These are phyloP conservation scores for Ecdyonurus torrentis DNA, from an alignment of 2,888 invertebrate species.

Conservation along the genomic window DNA sequence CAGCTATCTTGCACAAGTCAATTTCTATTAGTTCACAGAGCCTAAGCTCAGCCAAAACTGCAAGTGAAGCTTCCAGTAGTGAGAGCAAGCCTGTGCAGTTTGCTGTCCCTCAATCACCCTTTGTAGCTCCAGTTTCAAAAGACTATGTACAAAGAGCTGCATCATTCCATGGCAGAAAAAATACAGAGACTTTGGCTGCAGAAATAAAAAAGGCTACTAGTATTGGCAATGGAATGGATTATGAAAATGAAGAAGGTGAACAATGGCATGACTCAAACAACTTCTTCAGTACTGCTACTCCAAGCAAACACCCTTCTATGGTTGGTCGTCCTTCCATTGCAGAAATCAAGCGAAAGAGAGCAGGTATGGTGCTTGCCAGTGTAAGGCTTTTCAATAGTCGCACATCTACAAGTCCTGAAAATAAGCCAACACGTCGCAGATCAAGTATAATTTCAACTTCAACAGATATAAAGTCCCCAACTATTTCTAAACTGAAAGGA, in stretches of 20 bases:
- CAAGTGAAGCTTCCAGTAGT: background rate
- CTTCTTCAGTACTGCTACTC: constrained; percentile 26
- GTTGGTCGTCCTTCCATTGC: constrained; percentile 53
- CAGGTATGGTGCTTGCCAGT: constrained; percentile 64
- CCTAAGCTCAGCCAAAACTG: background rate
- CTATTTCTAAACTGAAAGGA: background rate
- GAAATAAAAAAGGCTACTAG: constrained; percentile 10
- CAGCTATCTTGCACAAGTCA: constrained; percentile 7
- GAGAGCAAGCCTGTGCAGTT: background rate
- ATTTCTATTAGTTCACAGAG: background rate
- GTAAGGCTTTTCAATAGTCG: constrained; percentile 52
- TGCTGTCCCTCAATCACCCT: background rate
- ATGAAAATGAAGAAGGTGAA: constrained; percentile 1
- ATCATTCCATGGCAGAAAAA: constrained; percentile 13
- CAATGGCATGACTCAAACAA: constrained; percentile 38
- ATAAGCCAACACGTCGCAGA: background rate
- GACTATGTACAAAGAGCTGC: constrained; percentile 13
- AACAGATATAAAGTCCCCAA: background rate
- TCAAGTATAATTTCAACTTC: too few relatives aligned
- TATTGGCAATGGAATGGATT: constrained; percentile 6
- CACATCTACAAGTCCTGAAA: background rate
- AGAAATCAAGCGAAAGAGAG: constrained; percentile 52
- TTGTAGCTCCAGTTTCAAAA: constrained; percentile 11
- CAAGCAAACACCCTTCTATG: constrained; percentile 23
- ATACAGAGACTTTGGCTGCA: background rate